Evolutionary conservation across 2,797 vertebrate species (phyloP).

Genomic region (Etheostoma perlongum): DNA sequence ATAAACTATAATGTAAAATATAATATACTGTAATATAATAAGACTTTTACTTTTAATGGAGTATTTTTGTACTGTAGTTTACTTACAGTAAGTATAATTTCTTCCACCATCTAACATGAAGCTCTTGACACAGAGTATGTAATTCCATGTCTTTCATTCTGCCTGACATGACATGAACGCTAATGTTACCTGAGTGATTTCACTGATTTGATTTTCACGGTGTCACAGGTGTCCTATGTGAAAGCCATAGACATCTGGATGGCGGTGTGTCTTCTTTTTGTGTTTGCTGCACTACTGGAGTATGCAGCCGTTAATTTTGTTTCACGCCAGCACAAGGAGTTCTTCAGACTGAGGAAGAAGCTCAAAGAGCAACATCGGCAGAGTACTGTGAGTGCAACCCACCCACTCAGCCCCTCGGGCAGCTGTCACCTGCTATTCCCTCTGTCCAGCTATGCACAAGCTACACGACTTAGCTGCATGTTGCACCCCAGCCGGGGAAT

Average conservation of each 20-base stretch:
- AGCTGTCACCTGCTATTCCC: slow-evolving; percentile 75
- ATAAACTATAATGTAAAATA: background rate
- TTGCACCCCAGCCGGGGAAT: slow-evolving; percentile 44
- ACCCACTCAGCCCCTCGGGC: slow-evolving; percentile 67
- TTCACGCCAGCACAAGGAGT: slow-evolving; percentile 96
- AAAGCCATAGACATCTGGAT: slow-evolving; percentile 99
- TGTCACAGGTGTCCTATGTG: slow-evolving; percentile 92
- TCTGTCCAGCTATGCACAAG: slow-evolving; percentile 55
- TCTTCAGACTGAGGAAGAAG: slow-evolving; percentile 90
- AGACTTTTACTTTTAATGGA: background rate
- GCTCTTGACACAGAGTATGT: background rate
- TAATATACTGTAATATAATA: background rate
- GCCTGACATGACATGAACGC: background rate
- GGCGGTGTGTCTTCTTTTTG: slow-evolving; percentile 95
- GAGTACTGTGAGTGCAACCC: slow-evolving; percentile 86
- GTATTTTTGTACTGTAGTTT: no score
- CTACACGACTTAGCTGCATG: slow-evolving; percentile 65
- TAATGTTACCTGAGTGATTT: background rate
- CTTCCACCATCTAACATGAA: background rate
- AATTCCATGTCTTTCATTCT: slow-evolving; percentile 6
- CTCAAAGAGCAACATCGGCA: slow-evolving; percentile 86
- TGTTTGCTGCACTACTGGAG: slow-evolving; percentile 94
- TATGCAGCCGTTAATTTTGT: slow-evolving; percentile 96
- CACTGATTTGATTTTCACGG: background rate
- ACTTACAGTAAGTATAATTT: background rate